Conservation (phyloP, 2,797 vertebrate species). For the Dipus sagitta region DNA sequence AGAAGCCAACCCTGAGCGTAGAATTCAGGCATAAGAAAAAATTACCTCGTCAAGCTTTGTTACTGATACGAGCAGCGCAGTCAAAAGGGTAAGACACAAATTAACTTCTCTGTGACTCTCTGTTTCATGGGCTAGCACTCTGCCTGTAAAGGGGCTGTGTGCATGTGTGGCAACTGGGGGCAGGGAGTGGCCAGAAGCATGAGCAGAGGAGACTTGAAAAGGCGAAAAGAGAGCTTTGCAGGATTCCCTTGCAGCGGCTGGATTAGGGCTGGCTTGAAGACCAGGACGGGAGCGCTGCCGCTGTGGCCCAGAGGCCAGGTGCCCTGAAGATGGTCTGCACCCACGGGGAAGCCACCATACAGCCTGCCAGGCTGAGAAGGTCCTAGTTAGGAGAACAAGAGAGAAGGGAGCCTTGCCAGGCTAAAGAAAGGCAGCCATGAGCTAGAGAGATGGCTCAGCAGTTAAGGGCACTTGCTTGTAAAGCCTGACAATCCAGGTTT, state of each 20-base stretch:
- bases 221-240: background rate
- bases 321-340: background rate
- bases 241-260: slow-evolving; percentile 12
- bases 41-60: slow-evolving; percentile 51
- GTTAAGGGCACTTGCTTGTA: too few species aligned
- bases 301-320: background rate
- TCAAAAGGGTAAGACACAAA: slow-evolving; percentile 31
- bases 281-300: background rate
- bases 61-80: slow-evolving; percentile 30
- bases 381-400: background rate
- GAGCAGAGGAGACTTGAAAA: background rate
- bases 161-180: background rate
- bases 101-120: slow-evolving; percentile 33
- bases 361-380: background rate
- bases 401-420: background rate
- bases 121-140: background rate
- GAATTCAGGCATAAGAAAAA: slow-evolving; percentile 61
- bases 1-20: slow-evolving; percentile 17
- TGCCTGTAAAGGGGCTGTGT: background rate
- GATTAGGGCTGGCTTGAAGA: background rate
- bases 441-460: too few species aligned
- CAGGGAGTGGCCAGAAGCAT: background rate
- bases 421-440: background rate
- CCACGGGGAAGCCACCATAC: rapidly evolving
- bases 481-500: too few species aligned